Evolutionary conservation across 2,888 invertebrate species (phyloP).

Genomic region (Acronicta leporina): DNA sequence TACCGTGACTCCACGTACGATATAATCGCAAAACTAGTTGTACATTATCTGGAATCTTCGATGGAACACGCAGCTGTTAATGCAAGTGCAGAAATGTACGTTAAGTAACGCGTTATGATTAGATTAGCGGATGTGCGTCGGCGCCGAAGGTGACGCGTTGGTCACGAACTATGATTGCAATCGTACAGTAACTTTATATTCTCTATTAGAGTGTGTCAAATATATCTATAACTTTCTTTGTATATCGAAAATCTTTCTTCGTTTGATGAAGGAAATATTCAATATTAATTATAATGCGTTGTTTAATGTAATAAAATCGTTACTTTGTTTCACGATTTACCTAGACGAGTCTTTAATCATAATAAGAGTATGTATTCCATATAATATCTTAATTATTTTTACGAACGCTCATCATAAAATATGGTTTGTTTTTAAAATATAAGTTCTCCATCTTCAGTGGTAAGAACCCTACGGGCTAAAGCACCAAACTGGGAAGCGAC

Average conservation of each 20-base stretch:
- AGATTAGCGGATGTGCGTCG: slow-evolving; percentile 69
- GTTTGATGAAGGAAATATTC: slow-evolving; percentile 26
- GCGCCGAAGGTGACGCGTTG: slow-evolving; percentile 68
- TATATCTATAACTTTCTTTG: background rate
- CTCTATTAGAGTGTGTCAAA: too few species aligned
- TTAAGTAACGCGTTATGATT: slow-evolving; percentile 68
- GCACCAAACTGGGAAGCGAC: too few species aligned
- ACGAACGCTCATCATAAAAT: too few species aligned
- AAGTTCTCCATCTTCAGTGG: too few species aligned
- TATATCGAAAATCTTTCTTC: slow-evolving; percentile 41
- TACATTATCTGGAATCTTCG: slow-evolving; percentile 74
- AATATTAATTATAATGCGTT: slow-evolving; percentile 10
- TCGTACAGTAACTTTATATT: slow-evolving; percentile 39
- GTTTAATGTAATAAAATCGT: background rate
- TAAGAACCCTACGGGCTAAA: too few species aligned
- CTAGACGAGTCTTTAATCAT: too few species aligned
- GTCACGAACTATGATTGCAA: slow-evolving; percentile 56
- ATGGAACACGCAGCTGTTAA: slow-evolving; percentile 65
- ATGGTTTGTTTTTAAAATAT: too few species aligned
- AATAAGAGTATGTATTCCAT: too few species aligned
- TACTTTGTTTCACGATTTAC: background rate
- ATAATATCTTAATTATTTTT: too few species aligned
- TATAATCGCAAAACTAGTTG: slow-evolving; percentile 67
- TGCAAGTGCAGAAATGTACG: slow-evolving; percentile 73
- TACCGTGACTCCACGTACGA: slow-evolving; percentile 59